Evolutionary conservation across 2,888 invertebrate species (phyloP).

Genomic region (Trachelus tabidus): DNA sequence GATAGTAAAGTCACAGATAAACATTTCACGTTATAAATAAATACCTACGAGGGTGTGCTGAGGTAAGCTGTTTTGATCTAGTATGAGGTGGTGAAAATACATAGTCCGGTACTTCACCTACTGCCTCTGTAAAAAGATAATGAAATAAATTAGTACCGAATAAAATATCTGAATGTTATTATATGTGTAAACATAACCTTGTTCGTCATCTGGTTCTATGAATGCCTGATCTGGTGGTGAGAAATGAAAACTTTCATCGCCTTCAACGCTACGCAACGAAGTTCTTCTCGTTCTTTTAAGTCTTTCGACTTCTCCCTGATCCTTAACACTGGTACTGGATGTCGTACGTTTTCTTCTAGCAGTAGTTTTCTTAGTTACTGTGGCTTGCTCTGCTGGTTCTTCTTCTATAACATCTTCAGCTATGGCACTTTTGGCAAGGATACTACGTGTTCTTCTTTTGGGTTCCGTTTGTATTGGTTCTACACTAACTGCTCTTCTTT

Average conservation of each 20-base stretch:
- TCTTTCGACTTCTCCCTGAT: slow-evolving; percentile 23
- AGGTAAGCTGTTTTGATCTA: slow-evolving; percentile 34
- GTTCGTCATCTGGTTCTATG: slow-evolving; percentile 31
- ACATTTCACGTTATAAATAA: slow-evolving; percentile 19
- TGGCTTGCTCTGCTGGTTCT: slow-evolving; percentile 23
- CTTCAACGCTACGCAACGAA: slow-evolving; percentile 34
- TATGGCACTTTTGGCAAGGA: slow-evolving; percentile 30
- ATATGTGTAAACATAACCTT: slow-evolving; percentile 24
- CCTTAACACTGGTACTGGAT: slow-evolving; percentile 25
- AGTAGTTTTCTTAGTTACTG: slow-evolving; percentile 17
- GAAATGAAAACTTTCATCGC: slow-evolving; percentile 34
- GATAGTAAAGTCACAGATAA: not conserved
- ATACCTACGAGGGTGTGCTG: slow-evolving; percentile 49
- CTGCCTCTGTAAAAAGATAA: slow-evolving; percentile 34
- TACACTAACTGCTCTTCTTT: slow-evolving; percentile 48
- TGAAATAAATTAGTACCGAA: not conserved
- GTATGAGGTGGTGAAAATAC: slow-evolving; percentile 54
- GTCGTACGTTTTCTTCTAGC: slow-evolving; percentile 38
- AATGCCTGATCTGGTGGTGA: slow-evolving; percentile 43
- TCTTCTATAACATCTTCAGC: slow-evolving; percentile 38
- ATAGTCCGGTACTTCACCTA: slow-evolving; percentile 41
- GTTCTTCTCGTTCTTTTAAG: slow-evolving; percentile 33
- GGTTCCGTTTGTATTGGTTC: slow-evolving; percentile 36
- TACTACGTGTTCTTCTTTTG: slow-evolving; percentile 35
- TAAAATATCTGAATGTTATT: not conserved